Evolutionary conservation across 2,797 vertebrate genomes (phyloP).

Genomic region (Phalloptychus januarius): DNA sequence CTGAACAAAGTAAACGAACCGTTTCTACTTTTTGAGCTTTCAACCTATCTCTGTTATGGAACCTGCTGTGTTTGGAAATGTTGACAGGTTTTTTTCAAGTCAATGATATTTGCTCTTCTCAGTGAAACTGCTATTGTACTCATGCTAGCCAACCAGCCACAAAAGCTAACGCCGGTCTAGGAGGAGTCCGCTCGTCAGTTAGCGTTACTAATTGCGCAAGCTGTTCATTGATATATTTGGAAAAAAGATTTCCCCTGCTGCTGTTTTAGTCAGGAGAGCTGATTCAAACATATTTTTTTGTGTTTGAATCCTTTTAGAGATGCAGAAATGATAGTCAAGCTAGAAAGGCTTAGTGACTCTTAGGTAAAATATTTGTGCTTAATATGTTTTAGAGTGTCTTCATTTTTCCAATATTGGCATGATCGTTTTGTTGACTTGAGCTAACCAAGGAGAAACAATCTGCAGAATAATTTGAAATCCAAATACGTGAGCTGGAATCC

Average conservation of each 20-base stretch:
- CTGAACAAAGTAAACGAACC: not conserved
- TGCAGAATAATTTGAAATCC: constrained; percentile 10
- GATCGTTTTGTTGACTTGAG: not conserved
- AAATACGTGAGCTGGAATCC: not conserved
- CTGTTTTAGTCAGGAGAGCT: not conserved
- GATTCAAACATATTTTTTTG: not conserved
- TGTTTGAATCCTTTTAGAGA: not conserved
- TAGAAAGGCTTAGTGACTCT: too few relatives aligned
- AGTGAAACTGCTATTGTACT: not conserved
- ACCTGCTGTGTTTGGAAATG: not conserved
- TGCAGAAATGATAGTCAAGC: not conserved
- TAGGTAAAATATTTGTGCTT: not conserved
- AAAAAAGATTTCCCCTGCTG: not conserved
- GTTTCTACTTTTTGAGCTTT: not conserved
- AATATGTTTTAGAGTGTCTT: not conserved
- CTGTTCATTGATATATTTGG: not conserved
- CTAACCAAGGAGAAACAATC: not conserved
- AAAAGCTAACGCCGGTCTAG: not conserved
- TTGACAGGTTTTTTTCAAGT: not conserved
- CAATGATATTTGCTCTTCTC: not conserved
- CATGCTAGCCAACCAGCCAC: not conserved
- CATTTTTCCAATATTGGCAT: not conserved
- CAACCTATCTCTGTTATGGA: not conserved
- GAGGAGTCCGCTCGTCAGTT: not conserved
- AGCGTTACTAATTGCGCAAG: not conserved